These are phyloP conservation scores for Papilio dardanus DNA, from an alignment of 1,140 invertebrate species.

Conservation along the genomic window DNA sequence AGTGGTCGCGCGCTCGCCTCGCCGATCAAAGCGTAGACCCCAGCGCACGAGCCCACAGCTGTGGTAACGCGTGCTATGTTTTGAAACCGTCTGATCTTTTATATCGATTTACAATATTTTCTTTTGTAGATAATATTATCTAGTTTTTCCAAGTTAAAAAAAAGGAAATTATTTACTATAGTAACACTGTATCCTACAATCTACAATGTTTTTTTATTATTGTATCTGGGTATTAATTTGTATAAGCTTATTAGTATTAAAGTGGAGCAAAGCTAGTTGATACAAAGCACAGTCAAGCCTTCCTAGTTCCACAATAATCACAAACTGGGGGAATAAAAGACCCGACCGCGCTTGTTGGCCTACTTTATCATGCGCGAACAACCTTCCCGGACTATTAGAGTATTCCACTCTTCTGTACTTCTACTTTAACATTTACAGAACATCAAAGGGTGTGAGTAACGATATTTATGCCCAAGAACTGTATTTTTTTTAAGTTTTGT, in stretches of 20 bases:
- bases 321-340: neutral
- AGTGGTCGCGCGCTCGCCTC: constrained; percentile 47
- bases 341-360: neutral
- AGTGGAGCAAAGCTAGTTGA: neutral
- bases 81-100: neutral
- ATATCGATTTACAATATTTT: neutral
- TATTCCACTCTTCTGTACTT: neutral
- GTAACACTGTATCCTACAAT: neutral
- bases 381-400: neutral
- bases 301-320: neutral
- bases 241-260: neutral
- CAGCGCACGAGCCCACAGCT: neutral
- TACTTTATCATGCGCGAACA: constrained; percentile 13
- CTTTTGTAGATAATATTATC: neutral
- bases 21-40: constrained; percentile 49
- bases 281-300: neutral
- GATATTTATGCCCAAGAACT: too few relatives aligned
- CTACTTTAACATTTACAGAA: neutral
- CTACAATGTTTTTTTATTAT: neutral
- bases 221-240: neutral
- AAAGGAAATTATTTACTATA: neutral
- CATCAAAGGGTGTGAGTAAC: too few relatives aligned
- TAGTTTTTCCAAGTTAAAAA: too few relatives aligned
- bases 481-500: too few relatives aligned
- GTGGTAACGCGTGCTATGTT: neutral